A percentile compares a stretch with the other conserved stretches of the same genome.
These are phyloP conservation scores for Coronaproctus castanopsis DNA, from an alignment of 2,888 invertebrate genomes.

Conservation along the genomic window DNA sequence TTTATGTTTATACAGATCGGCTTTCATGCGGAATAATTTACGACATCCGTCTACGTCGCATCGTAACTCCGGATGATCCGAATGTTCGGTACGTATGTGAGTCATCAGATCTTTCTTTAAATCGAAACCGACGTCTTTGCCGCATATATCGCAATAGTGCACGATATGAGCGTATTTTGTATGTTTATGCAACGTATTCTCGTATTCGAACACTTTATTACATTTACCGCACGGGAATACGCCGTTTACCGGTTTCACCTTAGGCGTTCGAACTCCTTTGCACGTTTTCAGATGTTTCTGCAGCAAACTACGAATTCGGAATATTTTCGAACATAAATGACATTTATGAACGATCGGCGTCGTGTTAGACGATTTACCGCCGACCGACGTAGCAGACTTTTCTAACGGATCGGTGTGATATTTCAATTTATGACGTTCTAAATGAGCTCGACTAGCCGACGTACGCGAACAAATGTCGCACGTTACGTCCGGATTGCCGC, in stretches of 20 bases:
- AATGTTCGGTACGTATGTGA: constrained; percentile 30
- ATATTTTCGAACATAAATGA: constrained; percentile 20
- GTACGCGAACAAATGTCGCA: constrained; percentile 37
- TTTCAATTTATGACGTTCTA: constrained; percentile 32
- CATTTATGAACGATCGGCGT: constrained; percentile 12
- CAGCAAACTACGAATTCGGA: constrained; percentile 33
- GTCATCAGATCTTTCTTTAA: constrained; percentile 36
- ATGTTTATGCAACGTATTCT: constrained; percentile 33
- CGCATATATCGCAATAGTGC: constrained; percentile 37
- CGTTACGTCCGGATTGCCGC: constrained; percentile 37
- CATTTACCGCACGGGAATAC: constrained; percentile 32
- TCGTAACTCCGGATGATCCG: constrained; percentile 33
- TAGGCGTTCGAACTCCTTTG: constrained; percentile 21
- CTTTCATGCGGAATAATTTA: constrained; percentile 32
- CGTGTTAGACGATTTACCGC: not conserved
- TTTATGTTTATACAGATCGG: constrained; percentile 31
- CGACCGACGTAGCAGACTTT: not conserved
- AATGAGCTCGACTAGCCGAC: constrained; percentile 36
- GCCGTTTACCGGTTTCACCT: constrained; percentile 19
- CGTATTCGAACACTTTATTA: constrained; percentile 32
- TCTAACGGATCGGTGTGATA: constrained; percentile 18
- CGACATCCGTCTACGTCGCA: constrained; percentile 29
- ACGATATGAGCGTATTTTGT: constrained; percentile 32
- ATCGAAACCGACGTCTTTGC: constrained; percentile 25
- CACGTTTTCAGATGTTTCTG: constrained; percentile 39